Conservation (phyloP, 2,113 vertebrate genomes). For the Calyptommatus sinebrachiatus region DNA sequence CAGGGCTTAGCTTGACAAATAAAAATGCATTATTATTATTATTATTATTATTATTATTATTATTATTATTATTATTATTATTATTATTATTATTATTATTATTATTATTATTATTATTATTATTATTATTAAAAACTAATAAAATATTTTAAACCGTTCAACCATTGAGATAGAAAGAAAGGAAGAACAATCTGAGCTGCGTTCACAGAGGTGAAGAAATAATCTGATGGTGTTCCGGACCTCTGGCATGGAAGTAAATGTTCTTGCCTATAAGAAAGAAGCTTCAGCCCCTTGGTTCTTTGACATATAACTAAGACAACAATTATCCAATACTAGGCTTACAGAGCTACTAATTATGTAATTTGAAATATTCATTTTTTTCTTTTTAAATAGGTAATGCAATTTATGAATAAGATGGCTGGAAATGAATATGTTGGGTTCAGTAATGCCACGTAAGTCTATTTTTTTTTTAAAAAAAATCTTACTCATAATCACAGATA, state of each 20-base stretch:
- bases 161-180: too few species aligned
- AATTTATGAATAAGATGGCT: conserved; percentile 98
- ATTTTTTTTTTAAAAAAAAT: conserved; percentile 29
- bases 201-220: too few species aligned
- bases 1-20: too few species aligned
- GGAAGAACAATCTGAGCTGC: too few species aligned
- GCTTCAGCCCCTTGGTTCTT: background rate
- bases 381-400: conserved; percentile 84
- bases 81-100: too few species aligned
- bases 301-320: background rate
- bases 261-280: background rate
- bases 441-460: conserved; percentile 98
- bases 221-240: background rate
- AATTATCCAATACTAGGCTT: background rate
- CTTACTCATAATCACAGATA: background rate
- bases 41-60: too few species aligned
- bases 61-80: too few species aligned
- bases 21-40: too few species aligned
- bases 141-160: too few species aligned
- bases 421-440: conserved; percentile 98
- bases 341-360: conserved; percentile 3
- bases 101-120: too few species aligned
- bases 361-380: background rate
- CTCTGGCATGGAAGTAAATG: background rate
- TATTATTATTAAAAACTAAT: too few species aligned